Evolutionary conservation across 2,888 invertebrate species (phyloP), one percentile per base, ranked within the genome.

Genomic region (Nymphalis urticae): DNA sequence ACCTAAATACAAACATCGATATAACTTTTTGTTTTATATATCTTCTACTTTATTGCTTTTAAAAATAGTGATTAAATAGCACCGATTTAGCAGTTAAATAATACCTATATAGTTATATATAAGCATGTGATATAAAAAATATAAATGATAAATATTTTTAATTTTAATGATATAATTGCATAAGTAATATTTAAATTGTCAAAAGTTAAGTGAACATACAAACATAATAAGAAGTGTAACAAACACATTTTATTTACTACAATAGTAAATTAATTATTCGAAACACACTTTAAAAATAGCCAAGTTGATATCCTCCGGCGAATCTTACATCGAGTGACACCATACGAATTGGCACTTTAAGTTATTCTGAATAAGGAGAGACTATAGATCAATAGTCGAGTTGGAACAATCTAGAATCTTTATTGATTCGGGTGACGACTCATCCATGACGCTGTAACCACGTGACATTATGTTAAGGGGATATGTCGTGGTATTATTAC

Each of bases 391-490:
- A 72, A 70, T 72, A 78, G 73, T 81, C 82, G 80, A 81, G 82
- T 84, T 83, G 82, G 82, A 87, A 81, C 88, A 87, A 88, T 88
- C 89, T 89, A 88, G 88, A 85, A 82, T 85, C 85, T 84, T 83
- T 90, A 89, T 90, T 89, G 90, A 90, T 90, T 74, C 86, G 85
- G 83, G 83, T 84, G 86, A 86, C 85, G 85, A 81, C 82, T 82
- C 71, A 71, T 68, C 80, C 80, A 51, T 70, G 72, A 72, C 66
- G 71, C 64, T 60, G 59, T 86, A 85, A 85, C 86, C 88, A 87
- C 85, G 69, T 70, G 70, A 69, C 64, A 53, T 51, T 67, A 61
- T 66, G 62, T 50, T 16, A 66, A 56, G 62, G 61, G 65, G 66
- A 59, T 68, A 53, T 58, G 50, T 69, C 27, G 62, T 50, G 58